A percentile compares a stretch with the other conserved stretches of the same genome.
Conservation (phyloP, 1,140 invertebrate genomes). For the Paraescarpia echinospica region DNA sequence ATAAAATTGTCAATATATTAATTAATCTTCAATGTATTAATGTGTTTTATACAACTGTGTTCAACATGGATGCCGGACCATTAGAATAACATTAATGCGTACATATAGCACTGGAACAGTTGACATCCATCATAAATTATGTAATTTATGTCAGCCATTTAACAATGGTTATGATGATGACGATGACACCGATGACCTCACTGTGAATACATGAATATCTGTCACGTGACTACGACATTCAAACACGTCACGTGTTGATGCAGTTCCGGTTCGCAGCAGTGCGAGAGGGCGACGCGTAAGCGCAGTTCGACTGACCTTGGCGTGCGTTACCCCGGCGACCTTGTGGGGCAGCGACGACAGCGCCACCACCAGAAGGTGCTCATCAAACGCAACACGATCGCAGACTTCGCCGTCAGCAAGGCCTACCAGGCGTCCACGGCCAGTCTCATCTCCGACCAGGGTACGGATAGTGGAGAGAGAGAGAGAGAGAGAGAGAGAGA, state of each 20-base stretch:
- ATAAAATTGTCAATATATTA: too few relatives aligned
- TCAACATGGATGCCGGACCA: too few relatives aligned
- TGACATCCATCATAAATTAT: background rate
- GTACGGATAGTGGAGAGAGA: slow-evolving; percentile 17
- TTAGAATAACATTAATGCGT: too few relatives aligned
- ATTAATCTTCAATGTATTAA: too few relatives aligned
- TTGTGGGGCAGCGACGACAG: slow-evolving; percentile 49
- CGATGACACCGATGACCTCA: background rate
- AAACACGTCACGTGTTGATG: background rate
- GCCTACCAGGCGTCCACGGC: slow-evolving; percentile 32
- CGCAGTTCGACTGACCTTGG: slow-evolving; percentile 52
- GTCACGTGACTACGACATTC: background rate
- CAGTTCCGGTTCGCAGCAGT: slow-evolving; percentile 6
- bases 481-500: slow-evolving; percentile 23
- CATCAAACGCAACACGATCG: slow-evolving; percentile 54
- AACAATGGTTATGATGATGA: background rate
- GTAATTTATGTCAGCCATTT: background rate
- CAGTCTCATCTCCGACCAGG: slow-evolving; percentile 25
- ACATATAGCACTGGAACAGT: too few relatives aligned
- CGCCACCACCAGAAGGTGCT: slow-evolving; percentile 47
- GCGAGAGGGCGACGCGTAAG: slow-evolving; percentile 39
- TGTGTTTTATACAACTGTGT: too few relatives aligned
- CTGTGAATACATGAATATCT: background rate
- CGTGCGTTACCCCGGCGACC: slow-evolving; percentile 53
- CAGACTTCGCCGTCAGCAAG: slow-evolving; percentile 43